Evolutionary conservation across 1,140 invertebrate genomes (phyloP).

Genomic region (Megalonaias nervosa): DNA sequence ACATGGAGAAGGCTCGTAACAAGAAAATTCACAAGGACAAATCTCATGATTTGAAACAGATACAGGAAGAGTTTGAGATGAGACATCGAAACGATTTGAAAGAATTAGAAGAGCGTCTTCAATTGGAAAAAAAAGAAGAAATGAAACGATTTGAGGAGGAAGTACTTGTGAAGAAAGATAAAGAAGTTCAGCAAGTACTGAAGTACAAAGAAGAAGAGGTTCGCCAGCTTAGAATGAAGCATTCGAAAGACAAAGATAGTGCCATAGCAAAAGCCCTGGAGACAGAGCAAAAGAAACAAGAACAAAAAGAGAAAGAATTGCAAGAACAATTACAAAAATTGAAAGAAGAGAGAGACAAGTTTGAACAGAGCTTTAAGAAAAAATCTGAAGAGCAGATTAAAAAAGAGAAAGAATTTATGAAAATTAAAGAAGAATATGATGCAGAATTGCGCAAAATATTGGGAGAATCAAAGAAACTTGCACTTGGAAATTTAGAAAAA

Average conservation of each 20-base stretch:
- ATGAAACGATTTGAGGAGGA: constrained; percentile 39
- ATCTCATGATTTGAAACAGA: constrained; percentile 39
- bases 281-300: constrained; percentile 39
- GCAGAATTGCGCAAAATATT: constrained; percentile 49
- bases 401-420: constrained; percentile 51
- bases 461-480: constrained; percentile 51
- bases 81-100: constrained; percentile 30
- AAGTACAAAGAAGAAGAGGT: constrained; percentile 52
- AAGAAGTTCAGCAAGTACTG: constrained; percentile 48
- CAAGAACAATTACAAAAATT: constrained; percentile 48
- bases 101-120: constrained; percentile 30
- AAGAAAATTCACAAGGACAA: constrained; percentile 53
- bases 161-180: constrained; percentile 48
- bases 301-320: constrained; percentile 40
- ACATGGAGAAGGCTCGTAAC: constrained; percentile 49
- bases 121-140: constrained; percentile 44
- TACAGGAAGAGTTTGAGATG: constrained; percentile 39
- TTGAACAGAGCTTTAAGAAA: constrained; percentile 72
- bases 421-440: constrained; percentile 56
- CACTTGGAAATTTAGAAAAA: constrained; percentile 55
- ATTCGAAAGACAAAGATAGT: constrained; percentile 40
- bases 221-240: constrained; percentile 31
- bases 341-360: constrained; percentile 48
- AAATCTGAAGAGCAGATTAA: constrained; percentile 44
- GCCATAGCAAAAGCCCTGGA: constrained; percentile 39